Evolutionary conservation across 2,113 vertebrate species (phyloP).

Genomic region (Anoura caudifer): DNA sequence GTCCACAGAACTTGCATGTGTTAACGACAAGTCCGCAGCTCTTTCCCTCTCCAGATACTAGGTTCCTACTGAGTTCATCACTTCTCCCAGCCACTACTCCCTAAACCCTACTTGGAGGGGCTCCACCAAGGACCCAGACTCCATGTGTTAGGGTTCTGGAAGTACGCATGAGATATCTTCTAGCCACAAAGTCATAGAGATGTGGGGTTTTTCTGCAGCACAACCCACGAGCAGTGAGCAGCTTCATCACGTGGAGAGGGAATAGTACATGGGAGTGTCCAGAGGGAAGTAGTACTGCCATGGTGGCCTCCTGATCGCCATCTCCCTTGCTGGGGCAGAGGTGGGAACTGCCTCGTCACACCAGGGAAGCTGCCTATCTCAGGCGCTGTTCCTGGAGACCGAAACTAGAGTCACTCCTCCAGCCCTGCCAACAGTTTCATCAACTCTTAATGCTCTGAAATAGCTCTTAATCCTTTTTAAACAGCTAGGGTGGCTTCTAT

Average conservation of each 20-base stretch:
- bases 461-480: neutral
- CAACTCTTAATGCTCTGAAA: neutral
- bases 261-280: neutral
- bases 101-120: neutral
- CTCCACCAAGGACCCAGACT: neutral
- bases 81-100: neutral
- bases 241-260: neutral
- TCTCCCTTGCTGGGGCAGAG: neutral
- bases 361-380: too few species aligned
- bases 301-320: neutral
- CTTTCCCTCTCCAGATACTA: neutral
- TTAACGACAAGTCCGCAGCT: fast-evolving
- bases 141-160: neutral
- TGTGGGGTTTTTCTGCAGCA: neutral
- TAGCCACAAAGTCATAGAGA: neutral
- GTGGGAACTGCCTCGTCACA: fast-evolving
- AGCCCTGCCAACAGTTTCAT: neutral
- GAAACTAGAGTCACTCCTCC: neutral
- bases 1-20: too few species aligned
- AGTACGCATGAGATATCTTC: neutral
- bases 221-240: fast-evolving
- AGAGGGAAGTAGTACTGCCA: fast-evolving
- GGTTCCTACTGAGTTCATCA: neutral
- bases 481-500: neutral
- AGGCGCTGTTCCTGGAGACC: neutral